Conservation (phyloP, 2,888 invertebrate species). For the Sipha maydis region DNA sequence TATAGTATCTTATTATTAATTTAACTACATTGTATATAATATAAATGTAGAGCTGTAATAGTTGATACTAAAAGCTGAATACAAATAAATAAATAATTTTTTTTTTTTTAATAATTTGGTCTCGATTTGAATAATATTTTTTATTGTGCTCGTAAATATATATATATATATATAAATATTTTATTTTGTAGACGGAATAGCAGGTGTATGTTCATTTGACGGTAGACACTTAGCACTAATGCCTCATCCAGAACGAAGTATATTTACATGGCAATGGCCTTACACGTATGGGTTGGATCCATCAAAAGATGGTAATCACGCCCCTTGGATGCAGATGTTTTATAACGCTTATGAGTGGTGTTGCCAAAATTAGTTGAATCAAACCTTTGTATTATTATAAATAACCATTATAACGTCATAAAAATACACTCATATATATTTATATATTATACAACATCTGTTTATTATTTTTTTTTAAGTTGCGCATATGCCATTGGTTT, state of each 20-base stretch:
- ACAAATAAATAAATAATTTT: too few relatives aligned
- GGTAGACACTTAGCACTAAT: constrained; percentile 97
- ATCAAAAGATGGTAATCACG: constrained; percentile 66
- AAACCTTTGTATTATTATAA: neutral
- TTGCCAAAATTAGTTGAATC: constrained; percentile 24
- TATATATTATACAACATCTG: neutral
- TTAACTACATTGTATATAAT: too few relatives aligned
- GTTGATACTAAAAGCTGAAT: too few relatives aligned
- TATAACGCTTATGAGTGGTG: constrained; percentile 86
- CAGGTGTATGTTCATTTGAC: constrained; percentile 87
- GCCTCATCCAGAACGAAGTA: constrained; percentile 97
- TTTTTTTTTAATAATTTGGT: neutral
- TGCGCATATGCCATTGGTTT: neutral
- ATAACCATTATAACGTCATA: neutral
- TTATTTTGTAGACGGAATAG: constrained; percentile 76
- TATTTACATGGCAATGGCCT: constrained; percentile 91
- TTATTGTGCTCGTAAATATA: too few relatives aligned
- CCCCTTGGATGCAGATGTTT: constrained; percentile 94
- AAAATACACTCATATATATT: neutral
- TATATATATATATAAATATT: neutral
- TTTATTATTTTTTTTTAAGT: neutral
- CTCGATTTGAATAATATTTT: neutral
- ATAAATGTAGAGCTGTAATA: too few relatives aligned
- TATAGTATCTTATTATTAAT: too few relatives aligned
- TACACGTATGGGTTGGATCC: constrained; percentile 69